A percentile compares a stretch with the other conserved stretches of the same genome.
Evolutionary conservation across 2,797 vertebrate genomes (phyloP).

Genomic region (Helarctos malayanus): DNA sequence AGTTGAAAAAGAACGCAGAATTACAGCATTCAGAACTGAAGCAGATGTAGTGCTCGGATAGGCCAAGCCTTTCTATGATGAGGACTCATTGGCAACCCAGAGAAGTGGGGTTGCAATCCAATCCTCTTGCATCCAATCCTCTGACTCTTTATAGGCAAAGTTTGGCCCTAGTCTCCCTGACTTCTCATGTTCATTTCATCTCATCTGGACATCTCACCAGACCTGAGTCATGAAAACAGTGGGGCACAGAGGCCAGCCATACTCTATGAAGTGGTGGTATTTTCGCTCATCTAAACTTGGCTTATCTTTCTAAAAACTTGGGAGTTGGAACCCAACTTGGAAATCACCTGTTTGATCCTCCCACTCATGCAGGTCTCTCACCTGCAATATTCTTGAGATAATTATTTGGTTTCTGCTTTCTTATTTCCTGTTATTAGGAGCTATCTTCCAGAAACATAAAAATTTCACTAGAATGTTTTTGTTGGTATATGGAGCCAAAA

Average conservation of each 20-base stretch:
- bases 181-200: not conserved
- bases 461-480: not conserved
- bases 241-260: not conserved
- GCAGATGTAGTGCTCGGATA: not conserved
- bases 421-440: not conserved
- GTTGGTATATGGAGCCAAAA: not conserved
- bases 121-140: not conserved
- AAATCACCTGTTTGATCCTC: not conserved
- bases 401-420: not conserved
- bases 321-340: not conserved
- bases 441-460: not conserved
- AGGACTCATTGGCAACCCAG: not conserved
- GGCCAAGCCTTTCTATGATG: not conserved
- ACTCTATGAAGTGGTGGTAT: not conserved
- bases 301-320: not conserved
- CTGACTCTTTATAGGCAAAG: not conserved
- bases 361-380: not conserved
- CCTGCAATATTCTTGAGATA: not conserved
- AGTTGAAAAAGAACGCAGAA: constrained; percentile 9
- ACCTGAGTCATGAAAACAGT: not conserved
- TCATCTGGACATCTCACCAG: not conserved
- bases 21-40: not conserved
- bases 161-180: not conserved
- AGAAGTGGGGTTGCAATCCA: not conserved
- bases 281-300: not conserved